These are phyloP conservation scores for Heterochromis multidens DNA, from an alignment of 2,113 vertebrate species.

Conservation along the genomic window DNA sequence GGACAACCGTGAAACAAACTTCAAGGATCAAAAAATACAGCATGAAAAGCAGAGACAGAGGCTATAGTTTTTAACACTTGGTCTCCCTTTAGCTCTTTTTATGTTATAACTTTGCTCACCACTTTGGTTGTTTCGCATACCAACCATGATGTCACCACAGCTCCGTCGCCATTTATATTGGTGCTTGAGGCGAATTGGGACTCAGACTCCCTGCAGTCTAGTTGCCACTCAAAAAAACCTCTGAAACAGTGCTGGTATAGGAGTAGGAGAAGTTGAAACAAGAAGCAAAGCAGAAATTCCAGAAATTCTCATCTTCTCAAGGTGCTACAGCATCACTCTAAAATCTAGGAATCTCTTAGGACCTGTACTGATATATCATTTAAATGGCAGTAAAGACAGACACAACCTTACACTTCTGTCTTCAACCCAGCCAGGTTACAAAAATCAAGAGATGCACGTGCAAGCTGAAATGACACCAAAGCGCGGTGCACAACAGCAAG, in stretches of 20 bases:
- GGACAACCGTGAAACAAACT: background rate
- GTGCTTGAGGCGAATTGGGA: background rate
- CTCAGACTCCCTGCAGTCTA: background rate
- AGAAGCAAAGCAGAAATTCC: background rate
- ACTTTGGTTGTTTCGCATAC: background rate
- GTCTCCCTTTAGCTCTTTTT: background rate
- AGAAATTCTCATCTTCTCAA: background rate
- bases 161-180: background rate
- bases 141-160: background rate
- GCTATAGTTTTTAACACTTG: fast-evolving
- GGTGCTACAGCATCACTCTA: too few species aligned
- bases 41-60: too few species aligned
- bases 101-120: background rate
- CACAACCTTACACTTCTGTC: too few species aligned
- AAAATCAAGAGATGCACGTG: background rate
- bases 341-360: too few species aligned
- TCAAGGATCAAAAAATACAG: background rate
- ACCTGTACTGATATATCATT: background rate
- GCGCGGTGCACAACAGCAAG: background rate
- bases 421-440: background rate
- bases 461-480: background rate
- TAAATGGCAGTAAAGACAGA: background rate
- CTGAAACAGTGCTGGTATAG: background rate
- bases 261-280: background rate
- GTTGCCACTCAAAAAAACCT: background rate